phyloP scores from a whole-genome alignment of 1,140 invertebrate genomes.

The Sycophila sp. region DNA sequence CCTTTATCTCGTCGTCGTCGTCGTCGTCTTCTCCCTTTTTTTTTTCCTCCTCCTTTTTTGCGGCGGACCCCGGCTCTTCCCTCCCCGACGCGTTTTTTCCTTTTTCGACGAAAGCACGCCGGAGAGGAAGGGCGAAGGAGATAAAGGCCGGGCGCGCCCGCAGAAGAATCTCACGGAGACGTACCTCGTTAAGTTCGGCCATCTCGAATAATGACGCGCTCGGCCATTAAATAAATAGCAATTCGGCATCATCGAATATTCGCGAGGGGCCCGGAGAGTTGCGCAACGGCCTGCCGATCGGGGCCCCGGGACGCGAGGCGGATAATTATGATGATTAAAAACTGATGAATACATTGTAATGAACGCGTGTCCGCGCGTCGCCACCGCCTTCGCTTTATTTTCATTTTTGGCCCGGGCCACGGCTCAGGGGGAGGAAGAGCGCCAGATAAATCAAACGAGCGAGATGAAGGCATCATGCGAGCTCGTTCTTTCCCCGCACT shows the following conservation, averaged over 20 bases:
- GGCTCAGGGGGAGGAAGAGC: neutral
- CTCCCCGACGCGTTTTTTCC: too few relatives aligned
- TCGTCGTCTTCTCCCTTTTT: neutral
- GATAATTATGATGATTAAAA: constrained; percentile 23
- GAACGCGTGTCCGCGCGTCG: neutral
- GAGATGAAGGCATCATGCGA: too few relatives aligned
- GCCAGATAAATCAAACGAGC: neutral
- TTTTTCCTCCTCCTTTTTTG: constrained; percentile 34
- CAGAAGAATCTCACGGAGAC: constrained; percentile 41
- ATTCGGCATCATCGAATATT: constrained; percentile 37
- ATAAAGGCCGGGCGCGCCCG: constrained; percentile 7
- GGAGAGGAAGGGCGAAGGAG: constrained; percentile 21
- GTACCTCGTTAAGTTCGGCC: constrained; percentile 47
- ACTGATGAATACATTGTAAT: constrained; percentile 18
- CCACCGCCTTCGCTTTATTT: neutral
- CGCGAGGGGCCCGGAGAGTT: neutral
- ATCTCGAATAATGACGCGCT: constrained; percentile 43
- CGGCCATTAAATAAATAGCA: constrained; percentile 49
- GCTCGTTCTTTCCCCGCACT: too few relatives aligned
- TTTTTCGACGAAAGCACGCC: neutral
- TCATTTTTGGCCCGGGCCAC: neutral
- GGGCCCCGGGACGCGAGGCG: neutral
- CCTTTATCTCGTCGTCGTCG: too few relatives aligned
- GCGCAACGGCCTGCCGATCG: too few relatives aligned
- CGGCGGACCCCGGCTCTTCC: neutral